Percentiles rank a stretch among this genome's conserved stretches.
phyloP scores from a whole-genome alignment of 2,797 vertebrate genomes.

The Margarornis squamiger region DNA sequence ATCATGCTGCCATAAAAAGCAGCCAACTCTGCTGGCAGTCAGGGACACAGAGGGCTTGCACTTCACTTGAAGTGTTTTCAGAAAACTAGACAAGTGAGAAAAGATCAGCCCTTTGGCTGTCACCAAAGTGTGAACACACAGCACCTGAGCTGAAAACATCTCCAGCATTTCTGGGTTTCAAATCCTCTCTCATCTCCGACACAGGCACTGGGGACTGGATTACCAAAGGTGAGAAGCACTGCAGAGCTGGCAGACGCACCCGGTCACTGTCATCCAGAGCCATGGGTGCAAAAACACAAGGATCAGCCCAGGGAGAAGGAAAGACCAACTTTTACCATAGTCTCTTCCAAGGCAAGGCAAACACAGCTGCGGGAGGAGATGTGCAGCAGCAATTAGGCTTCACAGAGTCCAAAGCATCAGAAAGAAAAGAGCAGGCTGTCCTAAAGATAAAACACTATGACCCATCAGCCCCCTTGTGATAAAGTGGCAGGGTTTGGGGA shows the following conservation, averaged over 20 bases:
- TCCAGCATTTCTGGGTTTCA: neutral
- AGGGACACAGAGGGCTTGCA: neutral
- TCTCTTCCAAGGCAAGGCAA: neutral
- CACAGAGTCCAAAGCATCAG: fast-evolving
- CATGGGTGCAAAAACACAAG: neutral
- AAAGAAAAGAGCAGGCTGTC: neutral
- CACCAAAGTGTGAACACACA: neutral
- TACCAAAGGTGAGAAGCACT: neutral
- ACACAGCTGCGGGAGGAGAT: neutral
- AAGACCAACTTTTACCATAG: neutral
- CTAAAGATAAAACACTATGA: neutral
- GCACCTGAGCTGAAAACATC: neutral
- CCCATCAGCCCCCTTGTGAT: fast-evolving
- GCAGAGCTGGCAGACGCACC: neutral
- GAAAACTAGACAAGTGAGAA: neutral
- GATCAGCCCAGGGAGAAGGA: neutral
- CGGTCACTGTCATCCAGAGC: neutral
- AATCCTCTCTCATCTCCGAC: fast-evolving
- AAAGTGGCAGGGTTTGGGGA: neutral
- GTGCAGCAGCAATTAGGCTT: neutral
- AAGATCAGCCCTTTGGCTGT: neutral
- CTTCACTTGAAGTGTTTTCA: neutral
- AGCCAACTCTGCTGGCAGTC: neutral
- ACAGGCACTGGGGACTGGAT: neutral
- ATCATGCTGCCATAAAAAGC: neutral